phyloP scores from a whole-genome alignment of 2,113 vertebrate species.

The Synodontis membranacea region DNA sequence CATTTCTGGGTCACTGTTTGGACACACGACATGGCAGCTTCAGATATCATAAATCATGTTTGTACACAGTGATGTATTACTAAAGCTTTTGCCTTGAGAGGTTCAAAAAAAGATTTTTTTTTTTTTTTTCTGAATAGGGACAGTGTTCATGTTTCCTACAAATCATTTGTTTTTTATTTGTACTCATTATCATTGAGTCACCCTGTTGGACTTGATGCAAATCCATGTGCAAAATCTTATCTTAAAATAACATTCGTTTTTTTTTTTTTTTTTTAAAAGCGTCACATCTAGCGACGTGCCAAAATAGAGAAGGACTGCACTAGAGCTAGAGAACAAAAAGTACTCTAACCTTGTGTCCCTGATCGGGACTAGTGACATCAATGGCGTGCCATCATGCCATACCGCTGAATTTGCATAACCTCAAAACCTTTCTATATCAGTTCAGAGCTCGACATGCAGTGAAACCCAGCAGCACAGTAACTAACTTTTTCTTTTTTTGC shows the following conservation, averaged over 20 bases:
- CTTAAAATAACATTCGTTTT: conserved; percentile 12
- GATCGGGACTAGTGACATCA: conserved; percentile 41
- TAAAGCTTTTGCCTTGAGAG: not conserved
- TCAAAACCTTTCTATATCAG: conserved; percentile 49
- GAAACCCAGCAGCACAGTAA: not conserved
- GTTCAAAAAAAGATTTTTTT: not conserved
- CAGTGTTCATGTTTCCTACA: not conserved
- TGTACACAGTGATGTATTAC: not conserved
- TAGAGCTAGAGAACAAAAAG: conserved; percentile 44
- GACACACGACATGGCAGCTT: not conserved
- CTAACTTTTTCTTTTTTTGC: conserved; percentile 50
- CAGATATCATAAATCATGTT: not conserved
- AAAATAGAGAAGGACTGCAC: conserved; percentile 7
- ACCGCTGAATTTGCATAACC: conserved; percentile 60
- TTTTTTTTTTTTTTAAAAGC: not conserved
- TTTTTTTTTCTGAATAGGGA: not conserved
- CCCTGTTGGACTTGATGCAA: not conserved
- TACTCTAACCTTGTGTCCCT: conserved; percentile 42
- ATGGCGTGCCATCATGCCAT: conserved; percentile 31
- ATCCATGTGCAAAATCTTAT: conserved; percentile 5
- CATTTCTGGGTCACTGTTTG: not conserved
- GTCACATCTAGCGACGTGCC: not conserved
- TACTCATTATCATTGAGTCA: not conserved
- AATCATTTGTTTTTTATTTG: not conserved
- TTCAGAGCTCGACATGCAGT: conserved; percentile 31